Conservation (phyloP, 2,888 invertebrate genomes). For the Mellilla xanthometata region DNA sequence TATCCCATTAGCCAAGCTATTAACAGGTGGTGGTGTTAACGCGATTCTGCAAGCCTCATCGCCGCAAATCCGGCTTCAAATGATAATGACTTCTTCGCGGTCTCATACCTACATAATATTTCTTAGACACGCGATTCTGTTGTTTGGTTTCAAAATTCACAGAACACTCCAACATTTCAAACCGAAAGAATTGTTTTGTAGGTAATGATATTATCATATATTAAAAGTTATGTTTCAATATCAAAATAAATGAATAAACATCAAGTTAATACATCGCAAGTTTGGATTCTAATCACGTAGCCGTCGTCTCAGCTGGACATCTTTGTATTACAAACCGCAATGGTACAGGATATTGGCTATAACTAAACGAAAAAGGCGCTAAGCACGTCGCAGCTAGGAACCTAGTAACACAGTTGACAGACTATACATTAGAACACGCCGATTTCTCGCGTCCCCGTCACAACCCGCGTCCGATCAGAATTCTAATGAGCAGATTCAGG, state of each 20-base stretch:
- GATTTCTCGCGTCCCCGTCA: constrained; percentile 9
- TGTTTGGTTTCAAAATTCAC: constrained; percentile 8
- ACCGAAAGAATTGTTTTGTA: neutral
- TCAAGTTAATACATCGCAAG: constrained; percentile 28
- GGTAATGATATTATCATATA: neutral
- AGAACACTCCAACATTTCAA: neutral
- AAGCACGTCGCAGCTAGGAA: constrained; percentile 46
- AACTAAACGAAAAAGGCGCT: constrained; percentile 57
- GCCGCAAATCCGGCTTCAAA: constrained; percentile 58
- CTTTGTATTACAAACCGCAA: constrained; percentile 58
- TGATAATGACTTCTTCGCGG: constrained; percentile 46
- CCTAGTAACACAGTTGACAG: constrained; percentile 57
- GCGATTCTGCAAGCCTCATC: constrained; percentile 41
- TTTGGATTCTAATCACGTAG: constrained; percentile 49
- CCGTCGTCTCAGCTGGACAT: constrained; percentile 51
- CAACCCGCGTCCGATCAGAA: constrained; percentile 18
- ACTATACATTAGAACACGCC: constrained; percentile 8
- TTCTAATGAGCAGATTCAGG: constrained; percentile 24
- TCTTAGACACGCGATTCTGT: constrained; percentile 35
- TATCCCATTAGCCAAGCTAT: constrained; percentile 35
- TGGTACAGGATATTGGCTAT: constrained; percentile 61
- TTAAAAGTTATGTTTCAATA: neutral
- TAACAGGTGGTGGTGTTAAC: constrained; percentile 28
- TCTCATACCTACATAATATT: constrained; percentile 33
- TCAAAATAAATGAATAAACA: constrained; percentile 3